Base-by-base conservation (phyloP, 1,140 invertebrate species). In the Monochamus saltuarius region DNA sequence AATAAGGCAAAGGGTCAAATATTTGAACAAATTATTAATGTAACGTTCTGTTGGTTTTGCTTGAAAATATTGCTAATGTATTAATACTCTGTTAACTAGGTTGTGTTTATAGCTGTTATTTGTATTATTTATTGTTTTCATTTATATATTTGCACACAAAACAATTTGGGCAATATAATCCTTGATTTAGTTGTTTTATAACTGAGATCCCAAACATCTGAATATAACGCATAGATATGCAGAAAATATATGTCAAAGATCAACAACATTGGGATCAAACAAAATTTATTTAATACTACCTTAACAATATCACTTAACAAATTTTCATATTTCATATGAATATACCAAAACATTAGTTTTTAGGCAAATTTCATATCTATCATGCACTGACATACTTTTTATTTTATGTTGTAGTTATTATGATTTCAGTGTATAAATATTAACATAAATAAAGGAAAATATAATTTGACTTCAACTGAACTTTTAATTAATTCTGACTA, bases 61-160 rank as follows among this genome's bases (percentile, higher is more conserved):
- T 54, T 40, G 51, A 40, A 45, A 43, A 22, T 55, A 55, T 40
- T 55, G 46, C 40, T 55, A 55, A 55, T 55, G 46, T 55, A 55
- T 55, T 55, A 55, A 55, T 55, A 55, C 53, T 55, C 53, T 55
- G 39, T 55, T 55, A 55, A 55, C 39, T 55, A 55, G 53, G 19
- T 55, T 55, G 53, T 55, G 53, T 55, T 46, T 55, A 55, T 55
- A 55, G 46, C 53, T 55, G 53, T 55, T 55, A 55, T 55, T 43
- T 14, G 43, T 55, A 19, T 55, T 55, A 55, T 55, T 55, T 55
- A 55, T 55, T 55, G 53, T 55, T 55, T 55, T 55, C 53, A 29
- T 29, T 29, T 29, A 29, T 29, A 29, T 29, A 29, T 29, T 6
- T 29, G 22, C 22, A 29, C 22, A 6, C 22, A 29, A 29, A n/a